Evolutionary conservation across 2,888 invertebrate genomes (phyloP), one percentile per base, ranked within the genome.

Genomic region (Aleiodes testaceus): DNA sequence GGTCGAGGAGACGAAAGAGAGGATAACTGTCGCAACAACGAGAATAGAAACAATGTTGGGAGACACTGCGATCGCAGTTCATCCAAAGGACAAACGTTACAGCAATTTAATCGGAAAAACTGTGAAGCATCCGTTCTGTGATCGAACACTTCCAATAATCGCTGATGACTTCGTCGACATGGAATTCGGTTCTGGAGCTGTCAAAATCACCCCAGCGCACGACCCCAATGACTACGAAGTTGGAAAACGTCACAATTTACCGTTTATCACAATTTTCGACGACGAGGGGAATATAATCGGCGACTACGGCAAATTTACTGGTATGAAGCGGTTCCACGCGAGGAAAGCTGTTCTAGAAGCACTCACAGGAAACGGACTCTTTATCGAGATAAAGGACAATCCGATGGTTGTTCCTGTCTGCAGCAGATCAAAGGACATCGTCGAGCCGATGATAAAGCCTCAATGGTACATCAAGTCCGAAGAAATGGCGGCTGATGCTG

Each of bases 191-290:
- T 99, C 98, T 68, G 96, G 99, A 79, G 98, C 98, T 72, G 99
- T 99, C 0, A 99, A 99, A 89, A 96, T 99, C 74, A 99, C 99
- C 1, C 99, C 99, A 0, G 98, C 97, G 1, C 99, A 99, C 88
- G 98, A 99, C 88, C 95, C 93, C 44, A 96, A 96, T 83, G 99
- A 99, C 89, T 99, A 98, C 87, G 98, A 98, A 83, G 94, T 97
- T 52, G 99, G 96, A 45, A 94, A 95, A 83, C 91, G 97, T 6
- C 97, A 97, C 87, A 91, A 93, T 77, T 89, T 99, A 74, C 93
- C 94, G 0, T 94, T 95, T 85, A 91, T 98, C 76, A 97, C 93
- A 45, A 95, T 99, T 70, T 93, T 99, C 74, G 94, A 95, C 81
- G 98, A 98, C 80, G 93, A 94, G 75, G 99, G 99, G n/a, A 89